phyloP scores from a whole-genome alignment of 2,113 vertebrate genomes.

The Campylomormyrus tamandua region DNA sequence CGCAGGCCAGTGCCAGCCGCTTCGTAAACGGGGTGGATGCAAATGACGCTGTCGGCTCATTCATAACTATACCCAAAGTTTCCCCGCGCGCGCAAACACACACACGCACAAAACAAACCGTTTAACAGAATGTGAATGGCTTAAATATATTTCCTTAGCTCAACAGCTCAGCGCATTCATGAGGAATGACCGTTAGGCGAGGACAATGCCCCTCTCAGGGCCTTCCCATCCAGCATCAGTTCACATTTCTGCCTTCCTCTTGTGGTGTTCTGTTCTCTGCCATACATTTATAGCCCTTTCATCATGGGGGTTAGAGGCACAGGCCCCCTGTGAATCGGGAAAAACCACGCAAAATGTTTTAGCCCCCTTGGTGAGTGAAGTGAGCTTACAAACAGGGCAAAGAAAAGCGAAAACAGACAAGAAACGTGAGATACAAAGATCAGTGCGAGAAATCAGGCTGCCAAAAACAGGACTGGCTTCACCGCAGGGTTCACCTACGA shows the following conservation, averaged over 20 bases:
- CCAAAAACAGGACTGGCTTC: background rate
- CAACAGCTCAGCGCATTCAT: conserved; percentile 43
- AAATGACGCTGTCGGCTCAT: conserved; percentile 48
- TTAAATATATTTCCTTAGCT: conserved; percentile 42
- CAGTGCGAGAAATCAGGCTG: background rate
- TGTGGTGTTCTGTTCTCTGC: background rate
- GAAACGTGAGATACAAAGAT: background rate
- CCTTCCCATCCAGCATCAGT: conserved; percentile 41
- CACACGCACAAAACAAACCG: conserved; percentile 37
- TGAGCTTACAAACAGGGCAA: background rate
- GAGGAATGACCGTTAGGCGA: conserved; percentile 46
- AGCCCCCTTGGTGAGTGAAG: background rate
- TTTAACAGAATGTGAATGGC: conserved; percentile 36
- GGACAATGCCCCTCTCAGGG: conserved; percentile 31
- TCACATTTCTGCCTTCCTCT: conserved; percentile 33
- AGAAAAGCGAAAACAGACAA: background rate
- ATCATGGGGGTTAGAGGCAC: background rate
- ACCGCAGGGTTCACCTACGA: background rate
- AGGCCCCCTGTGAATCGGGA: background rate
- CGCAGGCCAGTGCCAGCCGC: conserved; percentile 48
- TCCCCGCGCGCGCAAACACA: conserved; percentile 15
- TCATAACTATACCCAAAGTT: conserved; percentile 48
- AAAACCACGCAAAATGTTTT: background rate
- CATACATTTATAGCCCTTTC: background rate
- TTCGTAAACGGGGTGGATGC: conserved; percentile 51